A percentile compares a stretch with the other conserved stretches of the same genome.
phyloP scores from a whole-genome alignment of 2,888 invertebrate species.

The Temnothorax rugatulus region DNA sequence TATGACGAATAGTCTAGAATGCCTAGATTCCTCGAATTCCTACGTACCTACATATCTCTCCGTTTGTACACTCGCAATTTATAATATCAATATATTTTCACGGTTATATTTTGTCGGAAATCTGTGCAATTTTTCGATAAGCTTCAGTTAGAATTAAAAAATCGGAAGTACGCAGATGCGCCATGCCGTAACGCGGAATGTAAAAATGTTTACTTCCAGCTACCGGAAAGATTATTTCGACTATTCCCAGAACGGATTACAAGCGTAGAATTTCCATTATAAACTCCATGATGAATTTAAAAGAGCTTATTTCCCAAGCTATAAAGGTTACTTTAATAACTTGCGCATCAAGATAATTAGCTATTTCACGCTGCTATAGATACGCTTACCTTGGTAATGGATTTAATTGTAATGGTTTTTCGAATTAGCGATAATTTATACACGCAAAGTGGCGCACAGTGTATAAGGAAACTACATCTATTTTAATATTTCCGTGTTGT shows the following conservation, averaged over 20 bases:
- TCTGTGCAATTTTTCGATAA: constrained; percentile 7
- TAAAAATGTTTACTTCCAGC: constrained; percentile 20
- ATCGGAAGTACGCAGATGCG: background rate
- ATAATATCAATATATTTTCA: background rate
- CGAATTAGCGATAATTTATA: background rate
- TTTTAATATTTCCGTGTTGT: constrained; percentile 16
- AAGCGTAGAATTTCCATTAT: constrained; percentile 22
- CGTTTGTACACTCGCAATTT: background rate
- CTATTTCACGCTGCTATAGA: constrained; percentile 6
- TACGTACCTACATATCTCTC: background rate
- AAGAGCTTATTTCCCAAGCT: constrained; percentile 25
- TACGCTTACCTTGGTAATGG: constrained; percentile 17
- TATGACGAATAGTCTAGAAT: background rate
- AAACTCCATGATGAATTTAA: constrained; percentile 29
- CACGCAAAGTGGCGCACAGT: background rate
- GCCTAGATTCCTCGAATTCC: background rate
- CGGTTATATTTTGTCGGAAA: background rate
- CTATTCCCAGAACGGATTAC: constrained; percentile 10
- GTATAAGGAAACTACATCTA: background rate
- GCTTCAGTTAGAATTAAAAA: background rate
- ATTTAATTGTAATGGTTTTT: constrained; percentile 27
- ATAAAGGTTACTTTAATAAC: constrained; percentile 34
- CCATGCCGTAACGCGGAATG: background rate
- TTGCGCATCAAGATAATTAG: constrained; percentile 21
- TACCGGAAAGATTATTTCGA: constrained; percentile 18